A percentile compares a stretch with the other conserved stretches of the same genome.
These are phyloP conservation scores for Fragum fragum DNA, from an alignment of 2,888 invertebrate genomes.

Conservation along the genomic window DNA sequence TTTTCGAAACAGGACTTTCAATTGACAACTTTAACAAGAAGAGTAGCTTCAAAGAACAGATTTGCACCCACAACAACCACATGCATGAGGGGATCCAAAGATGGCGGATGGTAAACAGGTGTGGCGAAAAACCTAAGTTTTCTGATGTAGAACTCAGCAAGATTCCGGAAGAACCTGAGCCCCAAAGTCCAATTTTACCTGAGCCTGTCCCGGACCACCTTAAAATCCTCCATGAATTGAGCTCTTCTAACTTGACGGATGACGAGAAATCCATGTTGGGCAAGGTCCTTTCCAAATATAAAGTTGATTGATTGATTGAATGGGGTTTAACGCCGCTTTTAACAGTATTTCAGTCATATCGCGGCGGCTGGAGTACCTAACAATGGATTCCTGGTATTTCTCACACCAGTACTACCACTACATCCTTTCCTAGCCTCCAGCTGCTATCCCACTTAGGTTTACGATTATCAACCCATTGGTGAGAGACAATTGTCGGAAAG, in stretches of 20 bases:
- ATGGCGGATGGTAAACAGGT: neutral
- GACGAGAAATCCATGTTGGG: neutral
- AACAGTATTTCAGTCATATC: too few species aligned
- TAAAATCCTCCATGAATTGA: neutral
- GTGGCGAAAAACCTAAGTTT: neutral
- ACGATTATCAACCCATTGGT: too few species aligned
- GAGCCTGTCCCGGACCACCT: too few species aligned
- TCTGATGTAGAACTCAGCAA: neutral
- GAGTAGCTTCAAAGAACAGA: neutral
- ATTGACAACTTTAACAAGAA: neutral
- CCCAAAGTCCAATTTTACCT: too few species aligned
- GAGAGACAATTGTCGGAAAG: too few species aligned
- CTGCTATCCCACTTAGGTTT: too few species aligned
- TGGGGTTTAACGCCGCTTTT: too few species aligned
- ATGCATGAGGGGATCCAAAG: neutral
- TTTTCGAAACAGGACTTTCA: neutral
- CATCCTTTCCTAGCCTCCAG: too few species aligned
- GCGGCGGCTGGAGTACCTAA: too few species aligned
- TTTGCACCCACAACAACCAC: neutral
- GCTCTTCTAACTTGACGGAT: neutral
- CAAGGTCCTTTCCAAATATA: neutral
- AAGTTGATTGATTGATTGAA: neutral
- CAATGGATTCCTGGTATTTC: too few species aligned
- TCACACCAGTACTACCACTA: too few species aligned
- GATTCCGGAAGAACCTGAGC: neutral